A percentile compares a stretch with the other conserved stretches of the same genome.
Conservation (phyloP, 2,113 vertebrate species). For the Lucifuga dentata region DNA sequence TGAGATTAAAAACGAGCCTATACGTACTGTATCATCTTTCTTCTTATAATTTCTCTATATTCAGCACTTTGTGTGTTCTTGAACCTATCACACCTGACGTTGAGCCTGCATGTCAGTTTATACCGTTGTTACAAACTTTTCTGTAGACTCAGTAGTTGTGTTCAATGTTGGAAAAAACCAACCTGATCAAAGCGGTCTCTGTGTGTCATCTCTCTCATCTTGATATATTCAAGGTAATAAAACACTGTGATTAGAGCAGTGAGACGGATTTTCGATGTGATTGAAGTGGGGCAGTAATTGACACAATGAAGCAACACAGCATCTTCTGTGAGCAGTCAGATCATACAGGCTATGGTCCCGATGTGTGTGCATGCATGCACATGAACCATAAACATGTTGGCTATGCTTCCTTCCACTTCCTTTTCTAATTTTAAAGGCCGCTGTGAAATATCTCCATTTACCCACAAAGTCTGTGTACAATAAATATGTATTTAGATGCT, state of each 20-base stretch:
- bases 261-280: slow-evolving; percentile 12
- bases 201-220: slow-evolving; percentile 25
- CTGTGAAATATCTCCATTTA: slow-evolving; percentile 53
- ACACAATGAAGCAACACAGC: slow-evolving; percentile 24
- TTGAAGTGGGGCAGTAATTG: slow-evolving; percentile 32
- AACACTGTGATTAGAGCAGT: slow-evolving; percentile 28
- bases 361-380: slow-evolving; percentile 7
- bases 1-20: not conserved
- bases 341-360: too few species aligned
- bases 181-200: slow-evolving; percentile 29
- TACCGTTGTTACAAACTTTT: not conserved
- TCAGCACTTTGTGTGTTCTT: too few species aligned
- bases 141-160: slow-evolving; percentile 3
- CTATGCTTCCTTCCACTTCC: not conserved
- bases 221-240: slow-evolving; percentile 38
- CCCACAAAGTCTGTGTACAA: slow-evolving; percentile 31
- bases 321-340: not conserved
- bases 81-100: not conserved
- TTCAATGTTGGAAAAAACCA: slow-evolving; percentile 15
- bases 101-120: not conserved
- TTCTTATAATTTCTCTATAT: not conserved
- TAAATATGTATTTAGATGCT: slow-evolving; percentile 62
- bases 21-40: not conserved
- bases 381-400: slow-evolving; percentile 21
- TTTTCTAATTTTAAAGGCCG: slow-evolving; percentile 32